These are phyloP conservation scores for Plebejus anna DNA, from an alignment of 2,888 invertebrate genomes.

Conservation along the genomic window DNA sequence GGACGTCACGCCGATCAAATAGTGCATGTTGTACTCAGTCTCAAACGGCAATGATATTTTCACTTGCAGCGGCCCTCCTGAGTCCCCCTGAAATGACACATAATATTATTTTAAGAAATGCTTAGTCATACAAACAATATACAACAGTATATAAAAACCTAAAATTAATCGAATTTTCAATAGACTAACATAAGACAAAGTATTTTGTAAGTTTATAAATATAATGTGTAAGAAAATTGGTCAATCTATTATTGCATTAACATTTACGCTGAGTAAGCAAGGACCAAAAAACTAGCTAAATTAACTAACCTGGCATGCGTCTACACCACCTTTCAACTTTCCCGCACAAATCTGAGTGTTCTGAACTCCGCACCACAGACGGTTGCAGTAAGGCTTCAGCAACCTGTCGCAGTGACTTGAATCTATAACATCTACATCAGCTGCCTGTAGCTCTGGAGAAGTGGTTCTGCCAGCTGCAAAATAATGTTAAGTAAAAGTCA, in stretches of 20 bases:
- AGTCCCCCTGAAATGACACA: conserved; percentile 80
- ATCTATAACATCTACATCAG: conserved; percentile 42
- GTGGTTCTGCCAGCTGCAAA: conserved; percentile 30
- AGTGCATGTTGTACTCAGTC: conserved; percentile 47
- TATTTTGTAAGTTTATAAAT: too few species aligned
- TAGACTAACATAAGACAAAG: too few species aligned
- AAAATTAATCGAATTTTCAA: too few species aligned
- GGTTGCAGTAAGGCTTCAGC: conserved; percentile 37
- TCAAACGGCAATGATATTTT: conserved; percentile 43
- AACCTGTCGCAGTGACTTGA: conserved; percentile 39
- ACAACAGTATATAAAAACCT: too few species aligned
- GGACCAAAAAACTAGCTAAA: too few species aligned
- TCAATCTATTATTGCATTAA: too few species aligned
- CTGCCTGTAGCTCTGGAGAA: conserved; percentile 41
- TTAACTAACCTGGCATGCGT: conserved; percentile 39
- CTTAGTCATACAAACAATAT: too few species aligned
- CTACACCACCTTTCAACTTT: conserved; percentile 39
- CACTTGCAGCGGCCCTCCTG: conserved; percentile 84
- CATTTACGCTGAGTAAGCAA: too few species aligned
- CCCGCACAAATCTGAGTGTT: conserved; percentile 41
- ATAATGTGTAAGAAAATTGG: too few species aligned
- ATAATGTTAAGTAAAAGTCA: not conserved
- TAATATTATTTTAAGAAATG: not conserved
- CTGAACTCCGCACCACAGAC: conserved; percentile 41
- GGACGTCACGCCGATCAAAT: conserved; percentile 59